Conservation (phyloP, 2,888 invertebrate genomes). For the Subacronicta megacephala region DNA sequence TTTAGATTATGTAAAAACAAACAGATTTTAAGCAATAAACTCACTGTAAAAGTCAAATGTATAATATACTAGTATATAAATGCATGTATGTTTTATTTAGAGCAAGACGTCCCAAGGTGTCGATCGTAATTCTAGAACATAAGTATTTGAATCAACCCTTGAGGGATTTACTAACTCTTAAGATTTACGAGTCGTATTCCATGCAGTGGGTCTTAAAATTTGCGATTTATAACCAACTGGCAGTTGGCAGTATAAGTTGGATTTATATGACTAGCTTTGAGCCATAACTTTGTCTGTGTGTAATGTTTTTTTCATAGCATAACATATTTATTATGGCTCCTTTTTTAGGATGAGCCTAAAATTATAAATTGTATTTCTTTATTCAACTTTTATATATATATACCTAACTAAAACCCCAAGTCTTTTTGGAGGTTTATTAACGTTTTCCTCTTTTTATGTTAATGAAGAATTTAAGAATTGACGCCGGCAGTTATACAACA, state of each 20-base stretch:
- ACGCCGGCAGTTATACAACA: too few species aligned
- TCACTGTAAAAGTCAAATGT: too few species aligned
- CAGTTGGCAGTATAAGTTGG: slow-evolving; percentile 43
- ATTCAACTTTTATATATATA: too few species aligned
- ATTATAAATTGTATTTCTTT: too few species aligned
- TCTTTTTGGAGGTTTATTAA: too few species aligned
- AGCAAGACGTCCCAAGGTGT: neutral
- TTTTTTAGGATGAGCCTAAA: slow-evolving; percentile 9
- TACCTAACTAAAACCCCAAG: too few species aligned
- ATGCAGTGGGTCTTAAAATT: slow-evolving; percentile 51
- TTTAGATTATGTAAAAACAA: too few species aligned
- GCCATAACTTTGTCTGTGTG: slow-evolving; percentile 26
- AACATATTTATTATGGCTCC: slow-evolving; percentile 35
- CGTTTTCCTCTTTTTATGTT: too few species aligned
- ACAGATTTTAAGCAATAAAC: too few species aligned
- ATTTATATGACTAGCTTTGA: slow-evolving; percentile 46
- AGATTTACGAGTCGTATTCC: slow-evolving; percentile 56
- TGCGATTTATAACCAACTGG: slow-evolving; percentile 54
- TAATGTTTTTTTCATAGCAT: slow-evolving; percentile 50
- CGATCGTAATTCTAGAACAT: slow-evolving; percentile 20
- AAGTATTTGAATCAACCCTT: slow-evolving; percentile 30
- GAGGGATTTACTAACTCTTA: slow-evolving; percentile 45
- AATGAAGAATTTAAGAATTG: too few species aligned
- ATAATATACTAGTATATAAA: too few species aligned
- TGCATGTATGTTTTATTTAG: too few species aligned